Evolutionary conservation across 2,797 vertebrate species (phyloP), one percentile per base, ranked within the genome.

Genomic region (Gymnoscopelus microlampas): DNA sequence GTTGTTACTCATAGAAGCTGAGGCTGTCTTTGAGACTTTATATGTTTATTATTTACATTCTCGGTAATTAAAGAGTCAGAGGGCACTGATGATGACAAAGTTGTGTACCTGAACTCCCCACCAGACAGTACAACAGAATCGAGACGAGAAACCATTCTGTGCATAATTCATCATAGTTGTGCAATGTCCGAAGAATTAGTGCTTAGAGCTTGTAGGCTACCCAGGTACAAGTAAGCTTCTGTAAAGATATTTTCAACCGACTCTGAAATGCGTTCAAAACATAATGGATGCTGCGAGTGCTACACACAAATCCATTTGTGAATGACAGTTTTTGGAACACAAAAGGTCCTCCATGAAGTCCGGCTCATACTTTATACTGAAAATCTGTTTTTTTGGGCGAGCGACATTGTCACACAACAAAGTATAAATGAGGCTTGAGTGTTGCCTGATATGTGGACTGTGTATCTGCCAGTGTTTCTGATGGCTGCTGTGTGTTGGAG

Each of bases 401-500:
- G 49, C 47, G 39, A 49, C 44, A 48, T 47, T 15, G 5, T 47
- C 24, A 61, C 39, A 44, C 8, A 44, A 44, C 39, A 44, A 44
- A 44, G 39, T 44, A 44, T 44, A 44, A 44, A 44, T 8, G 39
- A 44, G 39, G 7, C 39, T 44, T 44, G 29, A 65, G 15, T 65
- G 57, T 64, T 14, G 12, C 39, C 54, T 23, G 81, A 76, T 58
- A 69, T 83, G 76, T 82, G 81, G 77, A 71, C 71, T 78, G 82
- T 85, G 75, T 82, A 14, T 80, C 5, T 71, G 75, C 62, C 53
- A 61, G 85, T 76, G 83, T 86, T 87, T 84, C 80, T 88, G 91
- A 87, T 79, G 85, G 88, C 84, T 82, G 85, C 90, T 89, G 87
- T 88, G 88, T 88, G 67, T 79, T 73, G 81, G 82, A 88, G 80